phyloP scores from a whole-genome alignment of 1,140 invertebrate species.

The Leptonema lineaticorne region DNA sequence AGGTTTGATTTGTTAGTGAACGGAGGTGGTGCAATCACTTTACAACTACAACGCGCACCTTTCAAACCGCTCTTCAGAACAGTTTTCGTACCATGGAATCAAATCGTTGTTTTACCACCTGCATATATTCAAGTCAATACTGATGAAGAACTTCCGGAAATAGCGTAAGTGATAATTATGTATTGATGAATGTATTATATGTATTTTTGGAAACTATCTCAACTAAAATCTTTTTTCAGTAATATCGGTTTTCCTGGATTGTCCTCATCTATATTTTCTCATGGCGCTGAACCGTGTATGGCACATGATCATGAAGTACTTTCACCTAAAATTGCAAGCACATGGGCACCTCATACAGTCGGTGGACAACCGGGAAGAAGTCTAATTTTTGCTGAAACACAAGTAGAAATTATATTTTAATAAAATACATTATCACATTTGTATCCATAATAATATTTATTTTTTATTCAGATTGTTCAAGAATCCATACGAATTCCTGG shows the following conservation, averaged over 20 bases:
- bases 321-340: slow-evolving; percentile 78
- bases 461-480: slow-evolving; percentile 81
- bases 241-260: slow-evolving; percentile 32
- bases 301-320: slow-evolving; percentile 84
- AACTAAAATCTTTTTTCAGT: neutral
- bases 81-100: slow-evolving; percentile 93
- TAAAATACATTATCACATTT: no score
- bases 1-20: slow-evolving; percentile 99
- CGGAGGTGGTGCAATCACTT: slow-evolving; percentile 95
- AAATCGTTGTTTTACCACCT: slow-evolving; percentile 86
- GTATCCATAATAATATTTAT: no score
- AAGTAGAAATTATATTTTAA: slow-evolving; percentile 62
- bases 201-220: neutral
- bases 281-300: slow-evolving; percentile 64
- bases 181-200: neutral
- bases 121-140: slow-evolving; percentile 84
- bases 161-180: neutral
- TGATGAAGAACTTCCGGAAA: slow-evolving; percentile 60
- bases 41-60: slow-evolving; percentile 93
- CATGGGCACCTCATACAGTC: slow-evolving; percentile 82
- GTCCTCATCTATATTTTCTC: slow-evolving; percentile 37
- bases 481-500: slow-evolving; percentile 92
- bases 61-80: slow-evolving; percentile 83
- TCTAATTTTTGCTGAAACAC: slow-evolving; percentile 84
- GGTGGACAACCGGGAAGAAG: slow-evolving; percentile 78